Evolutionary conservation across 2,113 vertebrate genomes (phyloP).

Genomic region (Emydocephalus ijimae): DNA sequence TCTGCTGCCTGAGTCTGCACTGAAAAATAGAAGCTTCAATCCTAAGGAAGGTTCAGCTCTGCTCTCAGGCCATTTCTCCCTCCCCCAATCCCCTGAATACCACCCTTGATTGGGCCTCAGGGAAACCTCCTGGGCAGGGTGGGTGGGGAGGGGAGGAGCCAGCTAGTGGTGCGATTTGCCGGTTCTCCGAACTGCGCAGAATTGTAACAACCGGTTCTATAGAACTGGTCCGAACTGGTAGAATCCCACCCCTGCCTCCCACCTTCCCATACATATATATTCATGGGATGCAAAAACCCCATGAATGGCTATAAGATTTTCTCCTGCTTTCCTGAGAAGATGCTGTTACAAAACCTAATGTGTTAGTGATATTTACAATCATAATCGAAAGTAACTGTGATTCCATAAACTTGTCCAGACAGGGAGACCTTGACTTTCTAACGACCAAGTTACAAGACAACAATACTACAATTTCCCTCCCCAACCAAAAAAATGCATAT

Average conservation of each 20-base stretch:
- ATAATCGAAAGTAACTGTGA: background rate
- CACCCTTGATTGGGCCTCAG: too few species aligned
- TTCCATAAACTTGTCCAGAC: background rate
- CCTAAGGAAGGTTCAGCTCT: too few species aligned
- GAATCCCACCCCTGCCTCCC: background rate
- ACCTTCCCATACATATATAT: background rate
- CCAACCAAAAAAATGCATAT: background rate
- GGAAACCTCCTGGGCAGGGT: too few species aligned
- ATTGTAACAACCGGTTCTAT: too few species aligned
- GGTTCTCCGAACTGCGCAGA: too few species aligned
- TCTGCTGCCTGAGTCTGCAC: too few species aligned
- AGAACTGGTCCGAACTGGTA: too few species aligned
- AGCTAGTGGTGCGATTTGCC: too few species aligned
- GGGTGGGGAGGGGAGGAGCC: too few species aligned
- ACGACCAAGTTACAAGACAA: background rate
- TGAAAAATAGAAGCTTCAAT: too few species aligned
- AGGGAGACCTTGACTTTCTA: background rate
- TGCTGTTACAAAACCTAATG: background rate
- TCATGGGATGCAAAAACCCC: background rate
- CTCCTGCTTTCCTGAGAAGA: background rate
- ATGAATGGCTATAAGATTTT: background rate
- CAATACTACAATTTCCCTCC: background rate
- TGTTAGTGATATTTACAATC: background rate
- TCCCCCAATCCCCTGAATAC: too few species aligned
- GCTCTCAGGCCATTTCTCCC: too few species aligned